Evolutionary conservation across 2,888 invertebrate genomes (phyloP), one percentile per base, ranked within the genome.

Genomic region (Dendrolimus pini): DNA sequence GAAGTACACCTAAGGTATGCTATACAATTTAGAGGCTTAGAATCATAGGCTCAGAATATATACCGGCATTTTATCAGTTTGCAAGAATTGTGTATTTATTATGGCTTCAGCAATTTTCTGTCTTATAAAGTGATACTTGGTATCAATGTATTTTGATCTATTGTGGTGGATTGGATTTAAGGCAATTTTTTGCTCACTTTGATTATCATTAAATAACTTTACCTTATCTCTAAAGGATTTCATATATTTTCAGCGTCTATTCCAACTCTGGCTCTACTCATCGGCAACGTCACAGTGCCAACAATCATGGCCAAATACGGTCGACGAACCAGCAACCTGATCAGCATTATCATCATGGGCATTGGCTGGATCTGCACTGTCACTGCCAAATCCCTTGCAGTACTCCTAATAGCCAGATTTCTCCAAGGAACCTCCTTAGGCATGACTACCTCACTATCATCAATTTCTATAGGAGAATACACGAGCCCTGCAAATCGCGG

Each of bases 281-380:
- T 74, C 1, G 83, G 84, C 1, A 84, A 83, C 70, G 79, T 82
- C 64, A 73, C 79, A 53, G 71, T 82, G 1, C 80, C 82, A 0
- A 73, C 77, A 6, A 66, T 92, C 30, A 92, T 93, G 88, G 92
- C 92, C 30, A 84, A 82, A 62, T 80, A 86, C 57, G 94, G 93
- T 3, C 80, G 93, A 13, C 89, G 86, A 65, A 77, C 77, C 1
- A 88, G 92, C 10, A 89, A 92, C 63, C 66, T 92, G 9, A 63
- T 88, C 54, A 82, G 89, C 55, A 84, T 89, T 57, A 68, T 89
- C 2, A 85, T 92, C 0, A 83, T 85, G 54, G 69, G 91, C 8
- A 55, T 86, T 9, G 93, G 93, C 9, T 94, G 93, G 93, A 67
- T 90, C 41, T 69, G 85, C 41, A 85, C 93, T 59, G 82, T 87